Base-by-base conservation (phyloP, 2,113 vertebrate genomes). In the Vimba vimba region DNA sequence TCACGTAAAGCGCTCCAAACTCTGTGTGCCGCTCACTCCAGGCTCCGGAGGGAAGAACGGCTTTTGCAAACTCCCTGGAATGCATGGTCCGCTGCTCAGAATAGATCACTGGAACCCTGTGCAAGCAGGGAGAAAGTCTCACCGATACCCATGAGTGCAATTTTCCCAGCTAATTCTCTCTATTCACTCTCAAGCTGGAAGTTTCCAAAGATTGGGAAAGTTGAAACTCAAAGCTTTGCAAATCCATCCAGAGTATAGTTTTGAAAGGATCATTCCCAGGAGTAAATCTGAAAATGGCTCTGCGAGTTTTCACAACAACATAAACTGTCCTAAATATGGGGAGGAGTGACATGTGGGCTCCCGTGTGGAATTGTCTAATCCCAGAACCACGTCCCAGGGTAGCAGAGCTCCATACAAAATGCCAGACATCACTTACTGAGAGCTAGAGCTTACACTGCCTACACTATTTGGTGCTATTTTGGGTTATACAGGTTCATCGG, bases 61-160 rank as follows among this genome's bases (percentile, higher is more conserved):
- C 91, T 92, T 93, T 93, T 93, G 91, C 92, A 90, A 92, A 88
- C 92, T 92, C 91, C 90, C 93, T 93, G 92, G 92, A 94, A 93
- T 90, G 91, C 93, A 92, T 92, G 91, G 93, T 94, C 91, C 93
- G 86, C 86, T 88, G 91, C 93, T 94, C 92, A 94, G 94, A 95
- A 95, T 94, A 95, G 93, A 92, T 94, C 94, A 93, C 90, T 90
- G 89, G 91, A 92, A 92, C 91, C 91, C 91, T 91, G 91, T 93
- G 93, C 94, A 94, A 94, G 92, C 93, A 93, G 91, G 93, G 91
- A 91, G 93, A 92, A 92, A 91, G 89, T 91, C 90, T 92, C 91
- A 91, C 90, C 93, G 93, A 94, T 92, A 94, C 91, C 88, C 90
- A 30, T 79, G 68, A 43, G 77, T 47, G 11, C 79, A 90, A 88